These are phyloP conservation scores for Drosophila rhopaloa DNA, from an alignment of 1,140 invertebrate species.

Conservation along the genomic window DNA sequence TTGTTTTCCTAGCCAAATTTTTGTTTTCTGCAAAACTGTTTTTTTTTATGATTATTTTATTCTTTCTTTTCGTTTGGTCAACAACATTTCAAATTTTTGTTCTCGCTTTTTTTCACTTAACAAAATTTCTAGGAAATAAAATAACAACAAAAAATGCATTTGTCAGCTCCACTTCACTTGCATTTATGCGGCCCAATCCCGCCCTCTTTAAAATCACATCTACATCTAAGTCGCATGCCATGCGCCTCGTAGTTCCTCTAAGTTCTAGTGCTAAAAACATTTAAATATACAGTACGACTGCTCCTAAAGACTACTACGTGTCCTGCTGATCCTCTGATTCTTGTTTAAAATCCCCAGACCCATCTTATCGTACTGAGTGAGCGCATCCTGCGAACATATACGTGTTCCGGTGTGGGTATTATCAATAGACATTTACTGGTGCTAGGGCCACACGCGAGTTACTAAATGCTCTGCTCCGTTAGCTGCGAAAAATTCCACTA, in stretches of 20 bases:
- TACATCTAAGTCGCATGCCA: conserved; percentile 69
- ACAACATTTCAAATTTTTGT: conserved; percentile 72
- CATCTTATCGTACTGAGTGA: conserved; percentile 35
- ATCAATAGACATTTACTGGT: conserved; percentile 58
- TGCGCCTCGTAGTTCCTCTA: conserved; percentile 62
- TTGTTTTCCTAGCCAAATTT: conserved; percentile 68
- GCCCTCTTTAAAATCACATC: conserved; percentile 75
- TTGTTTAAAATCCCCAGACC: conserved; percentile 41
- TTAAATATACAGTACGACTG: conserved; percentile 74
- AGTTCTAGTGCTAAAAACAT: conserved; percentile 81
- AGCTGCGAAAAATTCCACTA: conserved; percentile 43
- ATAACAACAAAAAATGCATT: conserved; percentile 77
- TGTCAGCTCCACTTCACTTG: conserved; percentile 43
- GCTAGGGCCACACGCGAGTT: conserved; percentile 35
- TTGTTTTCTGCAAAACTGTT: conserved; percentile 46
- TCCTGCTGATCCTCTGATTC: conserved; percentile 20
- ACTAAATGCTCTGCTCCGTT: conserved; percentile 42
- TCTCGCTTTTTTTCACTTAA: conserved; percentile 35
- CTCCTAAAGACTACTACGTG: conserved; percentile 48
- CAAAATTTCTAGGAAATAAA: conserved; percentile 60
- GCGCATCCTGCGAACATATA: conserved; percentile 38
- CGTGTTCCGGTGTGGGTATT: conserved; percentile 30
- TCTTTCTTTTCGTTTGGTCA: conserved; percentile 68
- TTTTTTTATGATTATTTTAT: conserved; percentile 18
- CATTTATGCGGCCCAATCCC: conserved; percentile 36